Base-by-base conservation (phyloP, 2,797 vertebrate genomes). In the Microctenopoma stevenorrisi region DNA sequence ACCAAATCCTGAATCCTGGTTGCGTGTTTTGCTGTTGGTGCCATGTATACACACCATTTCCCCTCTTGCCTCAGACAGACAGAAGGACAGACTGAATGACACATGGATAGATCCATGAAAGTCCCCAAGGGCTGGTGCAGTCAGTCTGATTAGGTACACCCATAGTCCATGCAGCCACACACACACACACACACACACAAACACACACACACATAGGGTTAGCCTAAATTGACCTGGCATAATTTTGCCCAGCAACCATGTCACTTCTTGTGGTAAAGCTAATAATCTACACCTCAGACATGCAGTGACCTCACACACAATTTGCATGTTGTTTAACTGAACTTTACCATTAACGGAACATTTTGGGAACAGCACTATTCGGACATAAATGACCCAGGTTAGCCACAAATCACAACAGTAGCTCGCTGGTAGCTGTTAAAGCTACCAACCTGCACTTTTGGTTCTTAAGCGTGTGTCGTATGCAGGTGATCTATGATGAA, bases 71-170 rank as follows among this genome's bases (percentile, higher is more conserved):
- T 81, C 70, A 54, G 76, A 80, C 72, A 68, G 81, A 86, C 79
- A 62, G 64, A 67, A 33, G 52, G 74, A 83, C 62, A 49, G 68
- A 79, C 82, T 75, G 81, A 88, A 87, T 89, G 87, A 86, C 85
- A 90, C 62, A 43, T 76, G 77, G 75, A 86, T 64, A 73, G 74
- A 88, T 82, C 62, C 72, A 83, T 64, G 73, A 68, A 78, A 71
- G 74, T 81, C 86, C 86, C 83, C 67, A 73, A 85, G 86, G 86
- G 77, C 74, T 58, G 79, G 80, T 84, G 86, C 74, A 91, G 92
- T 88, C 88, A 83, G 81, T 82, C 72, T 92, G 89, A 94, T 93
- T 91, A 91, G 87, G 81, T 66, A 44, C 40, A 70, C 64, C 79
- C 50, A 82, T 65, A 53, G 75, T 50, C 48, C 38, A 28, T 74